Evolutionary conservation across 2,888 invertebrate species (phyloP).

Genomic region (Andricus curvator): DNA sequence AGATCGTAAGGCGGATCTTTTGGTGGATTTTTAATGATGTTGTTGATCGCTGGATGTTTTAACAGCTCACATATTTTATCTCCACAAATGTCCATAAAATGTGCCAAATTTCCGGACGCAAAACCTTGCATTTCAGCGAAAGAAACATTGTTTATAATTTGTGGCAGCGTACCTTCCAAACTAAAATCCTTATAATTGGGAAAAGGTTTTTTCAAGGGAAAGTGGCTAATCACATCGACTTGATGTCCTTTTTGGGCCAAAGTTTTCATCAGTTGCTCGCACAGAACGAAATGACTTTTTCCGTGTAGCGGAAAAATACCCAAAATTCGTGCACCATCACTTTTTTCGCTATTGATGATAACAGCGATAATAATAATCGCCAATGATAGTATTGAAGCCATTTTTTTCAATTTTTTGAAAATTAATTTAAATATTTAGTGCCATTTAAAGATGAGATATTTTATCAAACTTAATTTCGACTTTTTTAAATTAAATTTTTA

Average conservation of each 20-base stretch:
- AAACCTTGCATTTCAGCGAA: conserved; percentile 43
- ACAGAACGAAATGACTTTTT: conserved; percentile 79
- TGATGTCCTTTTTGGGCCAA: conserved; percentile 79
- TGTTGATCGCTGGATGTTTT: conserved; percentile 51
- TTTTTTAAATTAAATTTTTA: too few species aligned
- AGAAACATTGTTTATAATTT: conserved; percentile 65
- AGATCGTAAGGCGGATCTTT: conserved; percentile 57
- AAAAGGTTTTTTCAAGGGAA: conserved; percentile 63
- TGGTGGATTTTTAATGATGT: conserved; percentile 54
- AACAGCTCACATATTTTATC: conserved; percentile 51
- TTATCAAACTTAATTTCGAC: too few species aligned
- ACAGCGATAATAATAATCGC: background rate
- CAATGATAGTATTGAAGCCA: background rate
- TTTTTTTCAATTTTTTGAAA: background rate
- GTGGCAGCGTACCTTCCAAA: conserved; percentile 56
- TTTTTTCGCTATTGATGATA: background rate
- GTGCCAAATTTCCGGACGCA: too few species aligned
- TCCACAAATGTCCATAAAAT: conserved; percentile 51
- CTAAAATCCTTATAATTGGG: conserved; percentile 69
- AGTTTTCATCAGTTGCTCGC: conserved; percentile 76
- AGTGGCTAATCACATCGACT: conserved; percentile 75
- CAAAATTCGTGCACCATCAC: conserved; percentile 76
- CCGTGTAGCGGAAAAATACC: conserved; percentile 78
- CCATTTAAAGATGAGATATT: too few species aligned
- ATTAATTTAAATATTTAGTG: too few species aligned